phyloP scores from a whole-genome alignment of 2,113 vertebrate genomes.

The Cyphomyrus discorhynchus region DNA sequence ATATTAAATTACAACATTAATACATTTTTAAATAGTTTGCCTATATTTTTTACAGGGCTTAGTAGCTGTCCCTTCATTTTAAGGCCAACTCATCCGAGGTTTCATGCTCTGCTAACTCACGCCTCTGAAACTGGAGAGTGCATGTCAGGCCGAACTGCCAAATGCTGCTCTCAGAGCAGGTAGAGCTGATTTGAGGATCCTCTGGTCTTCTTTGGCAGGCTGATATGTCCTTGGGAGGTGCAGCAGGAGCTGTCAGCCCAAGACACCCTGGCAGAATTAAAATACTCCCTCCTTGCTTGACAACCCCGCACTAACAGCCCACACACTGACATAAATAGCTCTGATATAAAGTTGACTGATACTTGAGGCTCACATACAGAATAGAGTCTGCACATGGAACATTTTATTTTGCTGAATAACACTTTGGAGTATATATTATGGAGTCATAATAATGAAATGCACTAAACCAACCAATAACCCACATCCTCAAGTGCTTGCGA shows the following conservation, averaged over 20 bases:
- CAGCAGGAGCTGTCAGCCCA: background rate
- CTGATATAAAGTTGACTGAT: too few relatives aligned
- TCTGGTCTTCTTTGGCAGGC: background rate
- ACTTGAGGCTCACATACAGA: background rate
- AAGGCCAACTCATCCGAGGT: background rate
- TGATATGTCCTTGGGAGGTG: background rate
- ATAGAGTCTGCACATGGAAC: background rate
- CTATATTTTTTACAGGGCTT: background rate
- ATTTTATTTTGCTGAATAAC: background rate
- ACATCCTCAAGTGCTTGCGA: background rate
- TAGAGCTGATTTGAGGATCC: background rate
- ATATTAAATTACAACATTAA: background rate
- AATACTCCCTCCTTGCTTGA: background rate
- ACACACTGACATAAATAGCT: background rate
- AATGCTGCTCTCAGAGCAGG: background rate
- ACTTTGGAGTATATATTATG: background rate
- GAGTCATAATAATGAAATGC: background rate
- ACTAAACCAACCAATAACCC: background rate
- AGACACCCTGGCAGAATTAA: background rate
- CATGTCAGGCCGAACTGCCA: background rate
- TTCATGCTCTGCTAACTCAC: background rate
- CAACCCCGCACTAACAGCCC: background rate
- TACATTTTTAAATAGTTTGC: background rate
- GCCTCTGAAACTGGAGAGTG: background rate
- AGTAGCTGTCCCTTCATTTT: background rate